Evolutionary conservation across 2,113 vertebrate species (phyloP), one percentile per base, ranked within the genome.

Genomic region (Embiotoca jacksoni): DNA sequence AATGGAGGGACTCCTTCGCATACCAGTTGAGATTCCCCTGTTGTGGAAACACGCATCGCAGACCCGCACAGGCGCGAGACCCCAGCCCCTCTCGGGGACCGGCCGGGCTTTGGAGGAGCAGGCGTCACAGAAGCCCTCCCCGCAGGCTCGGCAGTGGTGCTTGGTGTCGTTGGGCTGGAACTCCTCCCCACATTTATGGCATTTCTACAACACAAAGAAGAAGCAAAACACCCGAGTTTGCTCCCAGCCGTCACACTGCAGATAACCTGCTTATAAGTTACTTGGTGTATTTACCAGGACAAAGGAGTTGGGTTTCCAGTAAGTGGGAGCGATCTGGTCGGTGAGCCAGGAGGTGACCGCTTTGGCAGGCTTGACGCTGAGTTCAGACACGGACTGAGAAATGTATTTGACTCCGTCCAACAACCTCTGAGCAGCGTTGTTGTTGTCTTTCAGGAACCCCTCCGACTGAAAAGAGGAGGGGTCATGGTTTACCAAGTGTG

Each of bases 251-350:
- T 23, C 23, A 23, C 23, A 23, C 23, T 23, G 23, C 23, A 23
- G 23, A 23, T 23, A 23, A 23, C 23, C 23, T 23, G 23, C 23
- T 23, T 23, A 23, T 23, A 23, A 23, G 23, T 23, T 23, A 23
- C 23, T 23, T 23, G 23, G 23, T 23, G 23, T 23, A 23, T 23
- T 23, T 95, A 99, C 98, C 95, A 96, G 84, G 72, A 99, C 99
- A 80, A 98, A 96, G 52, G 97, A 99, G 92, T 99, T 99, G 64
- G 98, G 97, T 89, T 94, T 98, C 98, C 98, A 99, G 94, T 99
- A 99, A 54, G 97, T 88, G 1, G 98, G 98, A 4, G 98, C 98
- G n/a, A 99, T 99, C 94, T 99, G 98, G 89, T 99, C 98, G 0
- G 98, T 99, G 44, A 99, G 90, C 98, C 98, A 99, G 61, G 97